Percentiles rank a stretch among this genome's conserved stretches.
Evolutionary conservation across 1,140 invertebrate genomes (phyloP).

Genomic region (Stenopsyche tienmushanensis): DNA sequence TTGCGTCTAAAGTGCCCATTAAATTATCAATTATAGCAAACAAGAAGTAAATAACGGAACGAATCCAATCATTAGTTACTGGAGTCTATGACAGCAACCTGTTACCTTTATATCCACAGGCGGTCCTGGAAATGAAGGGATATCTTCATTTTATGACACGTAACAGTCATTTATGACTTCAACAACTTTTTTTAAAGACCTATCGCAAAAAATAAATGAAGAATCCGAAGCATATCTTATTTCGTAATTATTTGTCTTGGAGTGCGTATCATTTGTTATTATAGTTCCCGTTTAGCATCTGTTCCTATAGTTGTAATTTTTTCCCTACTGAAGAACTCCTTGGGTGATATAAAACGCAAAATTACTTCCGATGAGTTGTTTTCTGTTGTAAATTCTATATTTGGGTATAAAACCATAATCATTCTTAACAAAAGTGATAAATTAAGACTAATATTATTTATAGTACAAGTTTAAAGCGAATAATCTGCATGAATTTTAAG

Average conservation of each 20-base stretch:
- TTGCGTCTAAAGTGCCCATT: too few relatives aligned
- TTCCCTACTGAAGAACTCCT: too few relatives aligned
- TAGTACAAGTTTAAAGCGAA: too few relatives aligned
- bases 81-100: constrained; percentile 28
- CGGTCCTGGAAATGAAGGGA: constrained; percentile 29
- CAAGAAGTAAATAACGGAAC: background rate
- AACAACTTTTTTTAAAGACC: constrained; percentile 28
- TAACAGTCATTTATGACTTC: constrained; percentile 39
- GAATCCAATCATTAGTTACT: constrained; percentile 1
- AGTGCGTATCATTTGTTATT: constrained; percentile 33
- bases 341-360: too few relatives aligned
- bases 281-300: constrained; percentile 30
- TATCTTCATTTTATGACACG: constrained; percentile 37
- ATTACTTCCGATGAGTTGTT: too few relatives aligned
- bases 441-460: too few relatives aligned
- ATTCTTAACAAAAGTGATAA: too few relatives aligned
- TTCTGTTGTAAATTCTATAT: too few relatives aligned
- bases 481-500: too few relatives aligned
- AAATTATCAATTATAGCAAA: background rate
- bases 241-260: constrained; percentile 36
- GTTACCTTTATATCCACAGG: constrained; percentile 32
- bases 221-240: constrained; percentile 24
- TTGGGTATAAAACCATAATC: too few relatives aligned
- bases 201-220: constrained; percentile 24
- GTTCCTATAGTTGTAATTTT: constrained; percentile 4